These are phyloP conservation scores for Pecten maximus DNA, from an alignment of 2,888 invertebrate species.

Conservation along the genomic window DNA sequence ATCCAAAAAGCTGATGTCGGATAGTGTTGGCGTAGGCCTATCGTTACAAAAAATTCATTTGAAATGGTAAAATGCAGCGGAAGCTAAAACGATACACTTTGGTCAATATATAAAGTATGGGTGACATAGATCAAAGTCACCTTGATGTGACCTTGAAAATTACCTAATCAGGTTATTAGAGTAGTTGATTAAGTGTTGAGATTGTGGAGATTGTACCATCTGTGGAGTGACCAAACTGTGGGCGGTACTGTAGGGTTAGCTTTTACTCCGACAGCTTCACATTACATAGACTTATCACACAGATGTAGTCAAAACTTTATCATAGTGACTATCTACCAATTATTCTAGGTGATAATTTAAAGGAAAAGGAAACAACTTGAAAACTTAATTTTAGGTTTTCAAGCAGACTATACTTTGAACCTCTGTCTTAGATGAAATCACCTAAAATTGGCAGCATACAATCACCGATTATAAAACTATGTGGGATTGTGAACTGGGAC, in stretches of 20 bases:
- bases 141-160: conserved; percentile 13
- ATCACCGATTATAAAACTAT: too few species aligned
- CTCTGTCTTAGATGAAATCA: neutral
- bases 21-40: neutral
- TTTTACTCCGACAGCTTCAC: neutral
- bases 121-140: neutral
- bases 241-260: neutral
- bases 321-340: neutral
- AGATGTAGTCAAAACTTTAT: neutral
- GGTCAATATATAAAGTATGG: neutral
- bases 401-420: neutral
- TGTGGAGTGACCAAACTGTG: conserved; percentile 16
- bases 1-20: neutral
- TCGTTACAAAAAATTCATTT: neutral
- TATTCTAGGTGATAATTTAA: neutral
- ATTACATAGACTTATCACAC: neutral
- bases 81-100: neutral
- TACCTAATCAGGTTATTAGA: conserved; percentile 28
- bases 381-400: neutral
- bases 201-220: conserved; percentile 4
- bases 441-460: neutral
- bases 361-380: neutral
- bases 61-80: neutral
- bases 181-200: neutral
- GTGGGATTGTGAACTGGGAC: too few species aligned